phyloP scores from a whole-genome alignment of 1,140 invertebrate species.

The Drosophila leontia region DNA sequence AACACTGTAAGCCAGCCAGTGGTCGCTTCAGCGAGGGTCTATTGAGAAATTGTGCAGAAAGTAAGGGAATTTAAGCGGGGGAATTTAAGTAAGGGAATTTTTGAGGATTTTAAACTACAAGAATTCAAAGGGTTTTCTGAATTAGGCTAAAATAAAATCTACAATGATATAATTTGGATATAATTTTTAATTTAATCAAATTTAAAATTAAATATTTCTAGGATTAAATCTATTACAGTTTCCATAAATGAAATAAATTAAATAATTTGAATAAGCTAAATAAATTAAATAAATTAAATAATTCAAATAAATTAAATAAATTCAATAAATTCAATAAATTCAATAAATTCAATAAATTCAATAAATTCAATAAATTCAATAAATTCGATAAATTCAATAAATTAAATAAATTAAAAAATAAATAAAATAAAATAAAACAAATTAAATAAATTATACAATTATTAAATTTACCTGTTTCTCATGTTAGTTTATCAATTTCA shows the following conservation, averaged over 20 bases:
- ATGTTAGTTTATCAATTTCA: neutral
- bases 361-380: too few species aligned
- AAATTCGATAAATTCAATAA: too few species aligned
- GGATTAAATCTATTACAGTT: neutral
- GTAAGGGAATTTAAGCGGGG: too few species aligned
- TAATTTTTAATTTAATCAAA: neutral
- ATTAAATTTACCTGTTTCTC: neutral
- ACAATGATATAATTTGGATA: neutral
- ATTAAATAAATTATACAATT: too few species aligned
- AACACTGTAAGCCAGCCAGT: slow-evolving; percentile 32
- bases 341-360: too few species aligned
- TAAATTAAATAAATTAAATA: too few species aligned
- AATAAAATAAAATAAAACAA: too few species aligned
- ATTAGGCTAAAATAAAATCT: neutral
- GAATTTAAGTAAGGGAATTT: neutral
- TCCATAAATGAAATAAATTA: too few species aligned
- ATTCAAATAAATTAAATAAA: too few species aligned
- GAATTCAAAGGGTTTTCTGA: neutral
- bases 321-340: too few species aligned
- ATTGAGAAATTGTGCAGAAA: neutral
- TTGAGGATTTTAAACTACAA: neutral
- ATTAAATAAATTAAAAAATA: too few species aligned
- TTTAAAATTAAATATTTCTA: neutral
- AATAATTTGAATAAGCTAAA: too few species aligned
- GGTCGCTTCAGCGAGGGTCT: slow-evolving; percentile 16